Conservation (phyloP, 2,888 invertebrate species). For the Xylophagus ater region DNA sequence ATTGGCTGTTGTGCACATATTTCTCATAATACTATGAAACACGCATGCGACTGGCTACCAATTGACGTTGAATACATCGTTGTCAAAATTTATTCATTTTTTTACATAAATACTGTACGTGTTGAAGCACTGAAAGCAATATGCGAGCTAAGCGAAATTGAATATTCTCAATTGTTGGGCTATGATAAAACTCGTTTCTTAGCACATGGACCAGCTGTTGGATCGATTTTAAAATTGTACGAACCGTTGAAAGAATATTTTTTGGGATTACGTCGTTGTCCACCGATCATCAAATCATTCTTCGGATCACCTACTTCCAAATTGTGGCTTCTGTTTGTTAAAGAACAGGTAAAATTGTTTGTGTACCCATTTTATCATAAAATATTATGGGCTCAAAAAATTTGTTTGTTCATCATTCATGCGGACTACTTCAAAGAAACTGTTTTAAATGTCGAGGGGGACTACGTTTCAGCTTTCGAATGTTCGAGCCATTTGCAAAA, state of each 20-base stretch:
- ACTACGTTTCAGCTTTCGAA: too few species aligned
- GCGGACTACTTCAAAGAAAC: too few species aligned
- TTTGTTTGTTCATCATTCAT: too few species aligned
- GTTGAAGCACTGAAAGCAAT: not conserved
- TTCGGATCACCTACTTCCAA: not conserved
- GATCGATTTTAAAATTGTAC: not conserved
- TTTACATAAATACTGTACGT: conserved; percentile 1
- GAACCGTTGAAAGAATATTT: not conserved
- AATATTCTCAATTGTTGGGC: not conserved
- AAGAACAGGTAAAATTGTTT: conserved; percentile 1
- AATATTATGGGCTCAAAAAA: too few species aligned
- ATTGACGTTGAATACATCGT: conserved; percentile 1
- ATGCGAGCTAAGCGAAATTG: not conserved
- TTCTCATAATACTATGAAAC: too few species aligned
- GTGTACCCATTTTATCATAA: too few species aligned
- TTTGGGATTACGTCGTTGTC: not conserved
- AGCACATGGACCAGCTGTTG: conserved; percentile 1
- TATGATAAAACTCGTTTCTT: conserved; percentile 3
- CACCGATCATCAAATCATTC: not conserved
- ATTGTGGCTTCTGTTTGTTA: not conserved
- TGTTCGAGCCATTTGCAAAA: too few species aligned
- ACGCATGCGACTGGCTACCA: too few species aligned
- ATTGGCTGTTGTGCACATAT: too few species aligned
- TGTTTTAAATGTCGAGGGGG: too few species aligned
- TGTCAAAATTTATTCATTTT: conserved; percentile 1